A percentile compares a stretch with the other conserved stretches of the same genome.
Evolutionary conservation across 1,140 invertebrate species (phyloP).

Genomic region (Drosophila sucinea): DNA sequence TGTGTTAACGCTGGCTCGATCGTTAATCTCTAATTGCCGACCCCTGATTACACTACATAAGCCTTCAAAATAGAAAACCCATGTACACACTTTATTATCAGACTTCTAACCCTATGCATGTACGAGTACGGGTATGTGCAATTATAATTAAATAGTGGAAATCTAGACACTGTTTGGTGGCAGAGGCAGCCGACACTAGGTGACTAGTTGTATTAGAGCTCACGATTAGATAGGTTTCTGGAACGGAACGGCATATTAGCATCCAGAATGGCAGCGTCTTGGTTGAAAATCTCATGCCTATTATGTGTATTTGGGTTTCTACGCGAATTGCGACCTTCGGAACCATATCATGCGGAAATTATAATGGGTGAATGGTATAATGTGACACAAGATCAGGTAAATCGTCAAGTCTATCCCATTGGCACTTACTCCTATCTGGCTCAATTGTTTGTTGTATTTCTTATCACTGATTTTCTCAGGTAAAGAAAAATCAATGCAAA

Average conservation of each 20-base stretch:
- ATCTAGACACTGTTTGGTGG: constrained; percentile 65
- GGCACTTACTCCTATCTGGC: constrained; percentile 90
- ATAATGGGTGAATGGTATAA: constrained; percentile 87
- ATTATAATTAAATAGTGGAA: constrained; percentile 79
- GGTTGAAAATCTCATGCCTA: constrained; percentile 87
- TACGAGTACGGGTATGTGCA: constrained; percentile 35
- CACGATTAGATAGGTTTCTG: constrained; percentile 51
- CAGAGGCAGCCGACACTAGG: neutral
- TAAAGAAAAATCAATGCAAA: constrained; percentile 23
- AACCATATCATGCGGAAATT: constrained; percentile 90
- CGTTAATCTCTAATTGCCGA: constrained; percentile 19
- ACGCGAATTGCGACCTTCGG: constrained; percentile 91
- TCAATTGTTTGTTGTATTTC: constrained; percentile 88
- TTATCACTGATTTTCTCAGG: constrained; percentile 90
- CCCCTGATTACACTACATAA: constrained; percentile 32
- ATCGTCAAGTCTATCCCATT: constrained; percentile 88
- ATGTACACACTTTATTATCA: constrained; percentile 16
- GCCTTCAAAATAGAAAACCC: constrained; percentile 7
- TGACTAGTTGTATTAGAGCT: constrained; percentile 1
- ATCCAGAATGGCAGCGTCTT: constrained; percentile 79
- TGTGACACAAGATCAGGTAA: constrained; percentile 85
- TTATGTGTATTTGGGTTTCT: constrained; percentile 91
- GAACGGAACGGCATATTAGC: constrained; percentile 30
- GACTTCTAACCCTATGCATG: constrained; percentile 39
- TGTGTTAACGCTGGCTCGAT: constrained; percentile 6